phyloP scores from a whole-genome alignment of 2,113 vertebrate species.

The Trematocara marginatum region DNA sequence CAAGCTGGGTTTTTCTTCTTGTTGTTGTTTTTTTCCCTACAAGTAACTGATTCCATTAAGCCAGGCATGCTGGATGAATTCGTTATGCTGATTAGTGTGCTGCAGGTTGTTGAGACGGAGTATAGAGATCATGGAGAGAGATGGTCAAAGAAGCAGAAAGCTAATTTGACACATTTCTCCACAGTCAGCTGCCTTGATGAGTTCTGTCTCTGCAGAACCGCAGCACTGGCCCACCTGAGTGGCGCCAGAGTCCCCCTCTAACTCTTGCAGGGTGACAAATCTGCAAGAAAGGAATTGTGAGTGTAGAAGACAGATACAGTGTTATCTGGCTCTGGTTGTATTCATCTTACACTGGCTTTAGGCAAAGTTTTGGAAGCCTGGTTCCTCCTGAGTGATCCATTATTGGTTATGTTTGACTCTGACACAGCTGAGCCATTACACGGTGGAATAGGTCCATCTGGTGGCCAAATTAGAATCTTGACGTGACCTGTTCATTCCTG shows the following conservation, averaged over 20 bases:
- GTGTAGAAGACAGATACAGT: not conserved
- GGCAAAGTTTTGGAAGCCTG: not conserved
- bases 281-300: not conserved
- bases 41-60: conserved; percentile 49
- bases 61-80: conserved; percentile 34
- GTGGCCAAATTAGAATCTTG: conserved; percentile 27
- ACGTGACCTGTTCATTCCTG: not conserved
- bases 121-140: not conserved
- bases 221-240: not conserved
- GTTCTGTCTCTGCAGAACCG: not conserved
- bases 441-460: conserved; percentile 44
- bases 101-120: conserved; percentile 4
- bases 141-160: not conserved
- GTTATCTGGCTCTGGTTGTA: not conserved
- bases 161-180: conserved; percentile 27
- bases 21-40: not conserved
- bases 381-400: not conserved
- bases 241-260: not conserved
- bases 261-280: not conserved
- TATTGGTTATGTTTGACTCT: not conserved
- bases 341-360: not conserved
- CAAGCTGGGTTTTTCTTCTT: not conserved
- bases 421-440: not conserved
- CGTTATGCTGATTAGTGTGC: conserved; percentile 36
- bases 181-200: not conserved